A percentile compares a stretch with the other conserved stretches of the same genome.
phyloP scores from a whole-genome alignment of 2,888 invertebrate genomes.

The Alviniconcha strummeri region DNA sequence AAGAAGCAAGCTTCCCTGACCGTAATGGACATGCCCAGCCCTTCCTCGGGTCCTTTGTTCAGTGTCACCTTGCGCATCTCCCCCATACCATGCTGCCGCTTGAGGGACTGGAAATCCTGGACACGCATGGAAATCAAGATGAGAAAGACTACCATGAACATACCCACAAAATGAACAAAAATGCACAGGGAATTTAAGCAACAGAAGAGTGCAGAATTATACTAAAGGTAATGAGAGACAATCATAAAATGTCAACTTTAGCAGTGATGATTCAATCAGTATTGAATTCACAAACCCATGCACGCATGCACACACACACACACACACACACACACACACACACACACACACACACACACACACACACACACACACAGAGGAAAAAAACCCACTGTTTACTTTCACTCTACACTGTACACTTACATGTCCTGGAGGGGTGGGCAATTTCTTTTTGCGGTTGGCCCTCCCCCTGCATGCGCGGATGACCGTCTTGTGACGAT shows the following conservation, averaged over 20 bases:
- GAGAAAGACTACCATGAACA: too few species aligned
- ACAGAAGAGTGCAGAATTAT: too few species aligned
- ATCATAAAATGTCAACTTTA: too few species aligned
- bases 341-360: not conserved
- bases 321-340: not conserved
- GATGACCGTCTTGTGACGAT: slow-evolving; percentile 87
- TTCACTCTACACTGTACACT: not conserved
- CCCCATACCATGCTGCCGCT: slow-evolving; percentile 73
- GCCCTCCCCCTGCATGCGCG: slow-evolving; percentile 76
- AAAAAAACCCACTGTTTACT: not conserved
- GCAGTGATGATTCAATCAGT: not conserved
- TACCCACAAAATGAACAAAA: too few species aligned
- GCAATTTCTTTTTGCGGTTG: slow-evolving; percentile 64
- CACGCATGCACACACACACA: not conserved
- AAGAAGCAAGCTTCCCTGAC: slow-evolving; percentile 75
- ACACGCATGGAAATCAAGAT: not conserved
- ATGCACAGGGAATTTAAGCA: too few species aligned
- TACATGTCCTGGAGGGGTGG: slow-evolving; percentile 71
- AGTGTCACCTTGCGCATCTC: slow-evolving; percentile 79
- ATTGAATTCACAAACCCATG: not conserved
- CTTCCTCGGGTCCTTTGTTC: slow-evolving; percentile 84
- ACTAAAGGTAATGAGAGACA: too few species aligned
- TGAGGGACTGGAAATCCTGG: slow-evolving; percentile 70
- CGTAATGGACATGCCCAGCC: slow-evolving; percentile 89
- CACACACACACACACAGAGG: not conserved